Conservation (phyloP, 2,888 invertebrate species). For the Petrophora chlorosata region DNA sequence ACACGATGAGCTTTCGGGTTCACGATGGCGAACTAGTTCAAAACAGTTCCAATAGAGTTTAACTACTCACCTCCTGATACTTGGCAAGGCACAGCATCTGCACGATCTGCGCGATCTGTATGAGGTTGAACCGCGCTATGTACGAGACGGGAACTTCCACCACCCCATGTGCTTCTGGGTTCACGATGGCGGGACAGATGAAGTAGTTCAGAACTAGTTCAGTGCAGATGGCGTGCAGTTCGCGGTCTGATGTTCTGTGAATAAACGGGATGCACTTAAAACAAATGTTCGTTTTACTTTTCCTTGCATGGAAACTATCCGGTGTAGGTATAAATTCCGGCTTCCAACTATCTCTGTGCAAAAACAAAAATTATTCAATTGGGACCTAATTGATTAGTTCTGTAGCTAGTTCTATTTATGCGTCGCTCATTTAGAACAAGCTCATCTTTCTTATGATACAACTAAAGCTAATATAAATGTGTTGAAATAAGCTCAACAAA, state of each 20-base stretch:
- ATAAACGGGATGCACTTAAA: neutral
- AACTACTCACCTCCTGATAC: conserved; percentile 87
- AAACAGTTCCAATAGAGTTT: neutral
- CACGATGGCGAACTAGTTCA: neutral
- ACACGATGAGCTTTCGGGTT: conserved; percentile 96
- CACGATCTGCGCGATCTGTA: conserved; percentile 95
- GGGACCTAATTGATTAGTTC: too few species aligned
- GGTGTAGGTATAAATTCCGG: too few species aligned
- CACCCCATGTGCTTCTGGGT: conserved; percentile 97
- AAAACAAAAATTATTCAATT: too few species aligned
- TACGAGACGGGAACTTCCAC: conserved; percentile 96
- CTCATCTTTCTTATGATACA: too few species aligned
- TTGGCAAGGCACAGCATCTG: conserved; percentile 95
- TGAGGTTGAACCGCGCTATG: conserved; percentile 94
- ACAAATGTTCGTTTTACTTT: too few species aligned
- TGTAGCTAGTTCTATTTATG: too few species aligned
- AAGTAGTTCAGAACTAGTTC: conserved; percentile 97
- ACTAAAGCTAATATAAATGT: too few species aligned
- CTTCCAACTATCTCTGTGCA: too few species aligned
- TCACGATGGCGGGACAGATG: conserved; percentile 97
- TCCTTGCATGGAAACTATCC: too few species aligned
- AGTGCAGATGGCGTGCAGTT: conserved; percentile 89
- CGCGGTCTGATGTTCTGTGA: conserved; percentile 68
- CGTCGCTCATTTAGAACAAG: too few species aligned
- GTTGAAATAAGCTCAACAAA: too few species aligned